A percentile compares a stretch with the other conserved stretches of the same genome.
Evolutionary conservation across 2,888 invertebrate genomes (phyloP).

Genomic region (Andrena bicolor): DNA sequence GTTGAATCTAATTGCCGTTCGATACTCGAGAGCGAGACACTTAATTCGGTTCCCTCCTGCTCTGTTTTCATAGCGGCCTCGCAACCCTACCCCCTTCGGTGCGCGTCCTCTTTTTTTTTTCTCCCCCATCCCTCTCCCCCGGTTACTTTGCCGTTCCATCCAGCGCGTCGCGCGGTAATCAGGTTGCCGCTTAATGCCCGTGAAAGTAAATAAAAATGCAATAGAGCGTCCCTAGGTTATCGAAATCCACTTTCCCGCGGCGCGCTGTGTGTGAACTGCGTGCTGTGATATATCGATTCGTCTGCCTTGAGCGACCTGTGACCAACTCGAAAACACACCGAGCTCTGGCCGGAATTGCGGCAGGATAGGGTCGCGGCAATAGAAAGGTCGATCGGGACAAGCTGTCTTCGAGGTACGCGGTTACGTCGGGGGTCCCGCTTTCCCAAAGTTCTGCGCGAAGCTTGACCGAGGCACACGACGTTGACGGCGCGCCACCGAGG

Average conservation of each 20-base stretch:
- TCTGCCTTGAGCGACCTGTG: constrained; percentile 64
- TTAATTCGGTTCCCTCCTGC: constrained; percentile 58
- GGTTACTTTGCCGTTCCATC: constrained; percentile 70
- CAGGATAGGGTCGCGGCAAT: background rate
- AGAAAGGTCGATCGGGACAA: constrained; percentile 15
- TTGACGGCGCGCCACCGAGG: constrained; percentile 49
- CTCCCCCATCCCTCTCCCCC: constrained; percentile 19
- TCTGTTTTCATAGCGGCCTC: constrained; percentile 64
- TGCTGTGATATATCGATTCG: constrained; percentile 72
- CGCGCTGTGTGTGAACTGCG: constrained; percentile 65
- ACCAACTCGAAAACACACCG: constrained; percentile 64
- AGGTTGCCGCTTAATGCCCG: constrained; percentile 77
- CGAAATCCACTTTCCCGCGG: constrained; percentile 77
- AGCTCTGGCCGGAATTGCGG: constrained; percentile 5
- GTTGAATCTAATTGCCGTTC: constrained; percentile 54
- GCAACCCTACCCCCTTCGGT: constrained; percentile 34
- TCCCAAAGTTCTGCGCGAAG: constrained; percentile 58
- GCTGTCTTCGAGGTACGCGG: constrained; percentile 40
- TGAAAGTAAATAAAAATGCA: constrained; percentile 79
- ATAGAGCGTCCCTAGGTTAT: constrained; percentile 78
- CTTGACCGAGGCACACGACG: constrained; percentile 66
- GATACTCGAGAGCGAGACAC: constrained; percentile 54
- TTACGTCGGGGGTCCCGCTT: constrained; percentile 39
- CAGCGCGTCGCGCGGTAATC: constrained; percentile 71
- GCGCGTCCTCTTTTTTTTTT: constrained; percentile 40